Conservation (phyloP, 1,140 invertebrate species). For the Diorhabda sublineata region DNA sequence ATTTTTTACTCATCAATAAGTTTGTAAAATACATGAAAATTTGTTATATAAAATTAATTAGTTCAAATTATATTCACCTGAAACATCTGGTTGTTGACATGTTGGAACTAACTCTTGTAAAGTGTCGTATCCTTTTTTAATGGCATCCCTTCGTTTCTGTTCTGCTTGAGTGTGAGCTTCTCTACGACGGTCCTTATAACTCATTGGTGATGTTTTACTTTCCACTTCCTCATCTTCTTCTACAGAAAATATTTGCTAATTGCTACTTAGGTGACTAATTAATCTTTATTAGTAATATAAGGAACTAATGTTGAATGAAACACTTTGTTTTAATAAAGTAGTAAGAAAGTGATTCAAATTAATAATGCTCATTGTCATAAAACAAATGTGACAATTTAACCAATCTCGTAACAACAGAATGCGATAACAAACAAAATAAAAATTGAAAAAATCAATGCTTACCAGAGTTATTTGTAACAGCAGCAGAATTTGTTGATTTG, state of each 20-base stretch:
- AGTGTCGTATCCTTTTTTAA: constrained; percentile 92
- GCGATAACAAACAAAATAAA: neutral
- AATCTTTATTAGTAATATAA: too few species aligned
- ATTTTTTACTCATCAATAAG: too few species aligned
- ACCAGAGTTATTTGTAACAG: constrained; percentile 2
- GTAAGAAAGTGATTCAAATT: too few species aligned
- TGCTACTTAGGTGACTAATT: too few species aligned
- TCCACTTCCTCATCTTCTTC: constrained; percentile 74
- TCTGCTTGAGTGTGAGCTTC: constrained; percentile 97
- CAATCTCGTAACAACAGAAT: too few species aligned
- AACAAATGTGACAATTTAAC: too few species aligned
- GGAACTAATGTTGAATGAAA: too few species aligned
- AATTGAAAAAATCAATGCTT: neutral
- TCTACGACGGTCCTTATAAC: constrained; percentile 87
- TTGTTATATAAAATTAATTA: too few species aligned
- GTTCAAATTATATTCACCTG: constrained; percentile 43
- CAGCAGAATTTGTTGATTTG: neutral
- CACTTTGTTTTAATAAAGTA: too few species aligned
- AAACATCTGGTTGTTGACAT: constrained; percentile 82
- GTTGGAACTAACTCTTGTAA: constrained; percentile 89
- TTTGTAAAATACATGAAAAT: too few species aligned
- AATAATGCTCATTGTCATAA: too few species aligned
- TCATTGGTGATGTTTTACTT: constrained; percentile 71
- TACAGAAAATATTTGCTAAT: neutral
- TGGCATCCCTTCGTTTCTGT: constrained; percentile 93